Base-by-base conservation (phyloP, 2,888 invertebrate genomes). In the Noctua fimbriata region DNA sequence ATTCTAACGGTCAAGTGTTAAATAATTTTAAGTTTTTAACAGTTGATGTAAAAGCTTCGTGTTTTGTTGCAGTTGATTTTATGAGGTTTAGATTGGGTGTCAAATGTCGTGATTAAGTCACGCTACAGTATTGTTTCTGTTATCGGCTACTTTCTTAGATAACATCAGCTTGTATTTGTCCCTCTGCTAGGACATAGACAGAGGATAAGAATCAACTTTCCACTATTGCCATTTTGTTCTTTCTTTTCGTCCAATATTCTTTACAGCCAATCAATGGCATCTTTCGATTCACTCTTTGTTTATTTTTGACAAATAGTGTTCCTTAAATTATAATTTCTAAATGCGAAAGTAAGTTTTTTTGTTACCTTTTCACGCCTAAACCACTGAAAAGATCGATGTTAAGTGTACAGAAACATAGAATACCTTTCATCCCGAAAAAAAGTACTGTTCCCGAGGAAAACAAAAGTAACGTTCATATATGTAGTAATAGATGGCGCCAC, bases 41-140 rank as follows among this genome's bases (percentile, higher is more conserved):
- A 36, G 41, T 84, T 73, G 55, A 60, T 65, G 55, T 80, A 24
- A 65, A 79, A 84, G 73, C 60, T 47, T 80, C 79, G 79, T 84
- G 73, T 60, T 73, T 67, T 52, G 2, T 44, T 79, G 67, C 24
- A 52, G 60, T 78, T 52, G n/a, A 6, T 65, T 24, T 41, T 63
- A 72, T 28, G 36, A 24, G 52, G 3, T 73, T 63, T 47, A 80
- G 63, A 76, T 78, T 73, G 49, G 3, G 69, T 49, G 10, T 12
- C 41, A 69, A 69, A 67, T 36, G 28, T 16, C 21, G 36, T 73
- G 69, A 75, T 65, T 73, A 44, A 32, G 73, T 44, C 44, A 28
- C 18, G 69, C 24, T 28, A 28, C 16, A 14, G 55, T 16, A 36
- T 49, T 47, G 47, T 44, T 47, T 73, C 44, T n/a, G 10, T 58